Conservation (phyloP, 1,140 invertebrate species). For the Meloidogyne hapla region DNA sequence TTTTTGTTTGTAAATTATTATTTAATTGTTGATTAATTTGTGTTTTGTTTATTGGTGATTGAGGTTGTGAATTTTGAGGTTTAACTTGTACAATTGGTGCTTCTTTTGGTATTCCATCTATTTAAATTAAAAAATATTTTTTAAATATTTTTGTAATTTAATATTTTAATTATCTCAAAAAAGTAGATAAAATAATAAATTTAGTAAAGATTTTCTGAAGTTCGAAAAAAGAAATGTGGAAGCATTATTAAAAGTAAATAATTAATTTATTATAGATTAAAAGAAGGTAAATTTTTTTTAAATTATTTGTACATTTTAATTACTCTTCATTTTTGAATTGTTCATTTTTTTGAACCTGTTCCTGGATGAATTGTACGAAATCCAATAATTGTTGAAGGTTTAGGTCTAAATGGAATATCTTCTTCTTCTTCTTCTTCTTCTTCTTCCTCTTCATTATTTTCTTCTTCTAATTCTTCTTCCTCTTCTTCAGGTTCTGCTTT, state of each 20-base stretch:
- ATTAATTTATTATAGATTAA: too few relatives aligned
- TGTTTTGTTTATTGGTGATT: conserved; percentile 27
- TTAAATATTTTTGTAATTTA: not conserved
- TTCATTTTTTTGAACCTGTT: too few relatives aligned
- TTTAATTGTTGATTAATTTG: conserved; percentile 13
- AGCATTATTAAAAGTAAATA: too few relatives aligned
- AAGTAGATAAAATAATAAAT: too few relatives aligned
- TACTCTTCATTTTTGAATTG: too few relatives aligned
- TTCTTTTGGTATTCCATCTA: conserved; percentile 47
- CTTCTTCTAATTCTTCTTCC: conserved; percentile 16
- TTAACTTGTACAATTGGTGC: conserved; percentile 50
- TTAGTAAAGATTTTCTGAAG: too few relatives aligned
- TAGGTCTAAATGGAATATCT: conserved; percentile 38
- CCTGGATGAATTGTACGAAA: conserved; percentile 53
- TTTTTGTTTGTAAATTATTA: too few relatives aligned
- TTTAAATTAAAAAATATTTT: not conserved
- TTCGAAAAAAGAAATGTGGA: too few relatives aligned
- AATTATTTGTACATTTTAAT: too few relatives aligned
- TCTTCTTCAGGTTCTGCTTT: conserved; percentile 24
- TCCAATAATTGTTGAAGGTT: conserved; percentile 53
- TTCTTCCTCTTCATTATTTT: conserved; percentile 43
- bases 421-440: conserved; percentile 56
- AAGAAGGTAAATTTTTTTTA: too few relatives aligned
- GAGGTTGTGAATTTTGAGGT: conserved; percentile 37
- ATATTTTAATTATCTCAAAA: conserved; percentile 6